Evolutionary conservation across 1,140 invertebrate species (phyloP), one percentile per base, ranked within the genome.

Genomic region (Papilio polytes): DNA sequence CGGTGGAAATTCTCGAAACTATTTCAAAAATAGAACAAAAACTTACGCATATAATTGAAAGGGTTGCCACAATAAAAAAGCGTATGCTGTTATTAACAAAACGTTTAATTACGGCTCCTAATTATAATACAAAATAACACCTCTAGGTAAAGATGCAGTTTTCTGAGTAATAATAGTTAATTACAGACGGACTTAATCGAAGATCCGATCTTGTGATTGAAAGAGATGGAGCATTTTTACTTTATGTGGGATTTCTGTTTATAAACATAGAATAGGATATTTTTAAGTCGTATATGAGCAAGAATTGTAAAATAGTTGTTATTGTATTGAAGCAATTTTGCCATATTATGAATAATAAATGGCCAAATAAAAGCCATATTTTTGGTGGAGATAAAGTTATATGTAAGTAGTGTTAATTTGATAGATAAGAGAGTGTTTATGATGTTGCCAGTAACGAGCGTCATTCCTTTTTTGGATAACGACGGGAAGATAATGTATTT

Each of bases 1-100:
- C 18, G 15, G 15, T 53, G 51, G 7, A 53, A 18, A 53, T 18
- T 70, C 13, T 31, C 22, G 15, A n/a, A 10, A 26, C 15, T 31
- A 10, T 74, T 78, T 84, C 46, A 31, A 79, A 84, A 82, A 66
- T 82, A 46, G 59, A 86, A 83, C 20, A 78, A 80, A 81, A 74
- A 82, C 82, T 82, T 81, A 56, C 12, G 66, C 22, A 73, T 80
- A 84, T 63, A 77, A 56, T 77, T 78, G 44, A 74, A 81, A 79
- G 73, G 80, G 82, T 84, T 88, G 86, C 84, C 84, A 81, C 86
- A 90, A 90, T 91, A 90, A 89, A 90, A 88, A 86, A 84, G 82
- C 86, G 86, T 83, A 89, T 84, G 81, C 86, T 91, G 87, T 92
- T 80, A 91, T 92, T 92, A 92, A 85, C 72, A 74, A 85, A 80